phyloP scores from a whole-genome alignment of 2,888 invertebrate genomes.

The Amphipyra berbera region DNA sequence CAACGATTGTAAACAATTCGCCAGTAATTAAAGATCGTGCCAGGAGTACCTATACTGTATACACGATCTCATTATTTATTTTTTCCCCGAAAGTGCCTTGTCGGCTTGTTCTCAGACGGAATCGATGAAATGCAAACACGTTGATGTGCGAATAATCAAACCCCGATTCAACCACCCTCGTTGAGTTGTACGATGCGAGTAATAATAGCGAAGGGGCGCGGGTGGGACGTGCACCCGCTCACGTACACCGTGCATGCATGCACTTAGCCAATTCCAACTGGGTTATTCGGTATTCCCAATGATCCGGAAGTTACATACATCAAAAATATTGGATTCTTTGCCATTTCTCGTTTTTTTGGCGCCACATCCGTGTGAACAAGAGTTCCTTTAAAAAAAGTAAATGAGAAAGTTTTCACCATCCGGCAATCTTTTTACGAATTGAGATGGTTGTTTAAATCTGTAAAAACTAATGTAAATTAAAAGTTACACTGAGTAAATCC shows the following conservation, averaged over 20 bases:
- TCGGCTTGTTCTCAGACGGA: constrained; percentile 65
- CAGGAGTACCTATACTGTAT: not conserved
- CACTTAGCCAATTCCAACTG: constrained; percentile 67
- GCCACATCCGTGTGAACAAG: constrained; percentile 1
- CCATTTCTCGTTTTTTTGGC: constrained; percentile 13
- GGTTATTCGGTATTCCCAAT: constrained; percentile 59
- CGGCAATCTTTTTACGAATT: too few species aligned
- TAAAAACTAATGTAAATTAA: too few species aligned
- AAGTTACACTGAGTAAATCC: not conserved
- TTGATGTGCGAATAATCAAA: constrained; percentile 87
- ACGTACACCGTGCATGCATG: constrained; percentile 72
- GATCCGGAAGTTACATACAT: constrained; percentile 43
- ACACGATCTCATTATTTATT: constrained; percentile 1
- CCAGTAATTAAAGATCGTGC: constrained; percentile 20
- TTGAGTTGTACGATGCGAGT: constrained; percentile 64
- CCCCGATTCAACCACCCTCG: constrained; percentile 79
- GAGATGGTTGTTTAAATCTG: too few species aligned
- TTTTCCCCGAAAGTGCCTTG: constrained; percentile 34
- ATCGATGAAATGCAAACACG: constrained; percentile 87
- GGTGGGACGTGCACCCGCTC: constrained; percentile 74
- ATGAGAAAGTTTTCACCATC: constrained; percentile 2
- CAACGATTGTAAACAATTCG: constrained; percentile 29
- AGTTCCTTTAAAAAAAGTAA: constrained; percentile 18
- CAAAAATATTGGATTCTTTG: constrained; percentile 36
- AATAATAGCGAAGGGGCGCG: constrained; percentile 79